Percentiles rank a stretch among this genome's conserved stretches.
These are phyloP conservation scores for Parotocinclus haroldoi DNA, from an alignment of 2,797 vertebrate species.

Conservation along the genomic window DNA sequence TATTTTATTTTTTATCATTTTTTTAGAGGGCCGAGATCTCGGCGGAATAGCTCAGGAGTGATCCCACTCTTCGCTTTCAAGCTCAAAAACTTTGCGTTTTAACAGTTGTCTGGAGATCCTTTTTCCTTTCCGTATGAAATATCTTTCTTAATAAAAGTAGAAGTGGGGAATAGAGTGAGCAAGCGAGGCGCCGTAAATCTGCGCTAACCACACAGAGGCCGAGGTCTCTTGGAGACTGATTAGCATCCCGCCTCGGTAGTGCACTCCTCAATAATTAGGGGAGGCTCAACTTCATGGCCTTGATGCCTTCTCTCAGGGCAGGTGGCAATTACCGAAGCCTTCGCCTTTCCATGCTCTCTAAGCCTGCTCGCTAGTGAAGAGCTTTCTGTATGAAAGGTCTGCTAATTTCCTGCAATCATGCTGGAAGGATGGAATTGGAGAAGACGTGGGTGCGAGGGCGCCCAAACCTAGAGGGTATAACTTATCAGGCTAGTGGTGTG, in stretches of 20 bases:
- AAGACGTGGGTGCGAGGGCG: slow-evolving; percentile 37
- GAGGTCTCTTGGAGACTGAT: slow-evolving; percentile 97
- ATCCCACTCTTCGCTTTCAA: slow-evolving; percentile 86
- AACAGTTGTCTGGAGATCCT: slow-evolving; percentile 88
- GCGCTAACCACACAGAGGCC: slow-evolving; percentile 83
- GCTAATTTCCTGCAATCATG: slow-evolving; percentile 79
- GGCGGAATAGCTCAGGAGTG: slow-evolving; percentile 79
- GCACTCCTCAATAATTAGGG: slow-evolving; percentile 87
- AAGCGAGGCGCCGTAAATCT: slow-evolving; percentile 85
- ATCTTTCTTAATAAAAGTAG: slow-evolving; percentile 93
- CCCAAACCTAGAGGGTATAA: slow-evolving; percentile 25
- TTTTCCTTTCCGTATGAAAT: slow-evolving; percentile 82
- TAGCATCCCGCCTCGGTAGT: slow-evolving; percentile 82
- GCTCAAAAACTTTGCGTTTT: slow-evolving; percentile 91
- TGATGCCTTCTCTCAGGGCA: slow-evolving; percentile 86
- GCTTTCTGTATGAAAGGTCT: slow-evolving; percentile 77
- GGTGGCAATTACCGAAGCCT: slow-evolving; percentile 81
- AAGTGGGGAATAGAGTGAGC: slow-evolving; percentile 62
- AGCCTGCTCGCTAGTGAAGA: slow-evolving; percentile 71
- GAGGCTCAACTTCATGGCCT: slow-evolving; percentile 80
- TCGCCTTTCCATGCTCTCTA: slow-evolving; percentile 62
- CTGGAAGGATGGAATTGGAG: slow-evolving; percentile 54
- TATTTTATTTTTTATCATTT: slow-evolving; percentile 52
- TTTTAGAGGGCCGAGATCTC: slow-evolving; percentile 58
- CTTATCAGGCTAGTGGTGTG: slow-evolving; percentile 19